These are phyloP conservation scores for Acrocephalus kingi DNA, from an alignment of 2,113 vertebrate species.

Conservation along the genomic window DNA sequence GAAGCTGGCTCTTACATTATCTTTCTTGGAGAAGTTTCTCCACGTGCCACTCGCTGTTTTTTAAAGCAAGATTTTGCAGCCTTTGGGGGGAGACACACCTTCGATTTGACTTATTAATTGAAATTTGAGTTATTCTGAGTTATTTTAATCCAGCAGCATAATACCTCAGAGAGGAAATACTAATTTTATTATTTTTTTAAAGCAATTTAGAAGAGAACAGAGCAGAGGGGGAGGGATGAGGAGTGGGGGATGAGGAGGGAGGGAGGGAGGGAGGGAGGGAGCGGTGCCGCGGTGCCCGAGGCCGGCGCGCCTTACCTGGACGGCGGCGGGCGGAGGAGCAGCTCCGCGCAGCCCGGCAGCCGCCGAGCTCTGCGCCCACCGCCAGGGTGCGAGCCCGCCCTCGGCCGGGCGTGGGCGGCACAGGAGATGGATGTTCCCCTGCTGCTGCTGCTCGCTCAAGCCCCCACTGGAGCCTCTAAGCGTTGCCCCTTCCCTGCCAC, in stretches of 20 bases:
- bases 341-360: not conserved
- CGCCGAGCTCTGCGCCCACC: not conserved
- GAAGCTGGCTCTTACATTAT: not conserved
- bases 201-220: fast-evolving
- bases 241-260: not conserved
- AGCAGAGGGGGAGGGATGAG: not conserved
- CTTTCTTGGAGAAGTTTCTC: not conserved
- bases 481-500: fast-evolving
- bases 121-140: not conserved
- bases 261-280: too few relatives aligned
- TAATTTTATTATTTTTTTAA: too few relatives aligned
- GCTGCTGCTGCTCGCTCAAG: fast-evolving
- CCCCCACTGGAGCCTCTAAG: not conserved
- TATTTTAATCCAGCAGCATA: not conserved
- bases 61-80: not conserved
- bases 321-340: not conserved
- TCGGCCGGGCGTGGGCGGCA: not conserved
- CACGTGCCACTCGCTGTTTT: not conserved
- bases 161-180: not conserved
- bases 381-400: not conserved
- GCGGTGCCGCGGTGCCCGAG: not conserved
- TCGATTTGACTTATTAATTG: not conserved
- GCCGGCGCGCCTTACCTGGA: not conserved
- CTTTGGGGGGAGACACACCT: not conserved
- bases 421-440: fast-evolving